phyloP scores from a whole-genome alignment of 2,888 invertebrate species.

The Drosophila formosana region DNA sequence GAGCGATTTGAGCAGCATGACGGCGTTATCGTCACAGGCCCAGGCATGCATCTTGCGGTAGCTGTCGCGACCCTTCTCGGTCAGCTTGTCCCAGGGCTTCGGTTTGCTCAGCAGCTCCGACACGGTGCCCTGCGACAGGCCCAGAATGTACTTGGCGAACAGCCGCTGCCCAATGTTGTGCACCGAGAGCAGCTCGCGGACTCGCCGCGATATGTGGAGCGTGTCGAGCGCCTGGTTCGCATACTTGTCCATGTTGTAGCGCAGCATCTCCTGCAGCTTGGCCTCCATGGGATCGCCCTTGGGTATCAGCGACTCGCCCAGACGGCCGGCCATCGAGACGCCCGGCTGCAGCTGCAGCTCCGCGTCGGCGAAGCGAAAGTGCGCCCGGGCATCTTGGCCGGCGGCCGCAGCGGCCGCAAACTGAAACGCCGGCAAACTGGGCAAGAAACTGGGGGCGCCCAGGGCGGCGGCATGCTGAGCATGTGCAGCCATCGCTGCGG shows the following conservation, averaged over 20 bases:
- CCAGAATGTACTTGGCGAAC: slow-evolving; percentile 99
- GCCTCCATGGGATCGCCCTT: slow-evolving; percentile 98
- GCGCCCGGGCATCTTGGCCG: slow-evolving; percentile 89
- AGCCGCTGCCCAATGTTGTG: slow-evolving; percentile 99
- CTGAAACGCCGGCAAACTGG: slow-evolving; percentile 87
- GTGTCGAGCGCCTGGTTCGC: slow-evolving; percentile 97
- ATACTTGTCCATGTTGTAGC: slow-evolving; percentile 98
- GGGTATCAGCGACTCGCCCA: slow-evolving; percentile 95
- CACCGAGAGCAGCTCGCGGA: slow-evolving; percentile 96
- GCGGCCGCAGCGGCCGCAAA: slow-evolving; percentile 73
- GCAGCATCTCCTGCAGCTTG: slow-evolving; percentile 95
- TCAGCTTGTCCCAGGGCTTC: slow-evolving; percentile 99
- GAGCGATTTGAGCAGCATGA: slow-evolving; percentile 98
- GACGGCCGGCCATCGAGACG: slow-evolving; percentile 92
- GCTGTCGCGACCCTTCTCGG: slow-evolving; percentile 99
- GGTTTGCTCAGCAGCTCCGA: slow-evolving; percentile 99
- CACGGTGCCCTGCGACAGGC: slow-evolving; percentile 98
- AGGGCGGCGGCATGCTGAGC: slow-evolving; percentile 83
- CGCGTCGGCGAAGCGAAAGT: slow-evolving; percentile 94
- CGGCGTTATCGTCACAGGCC: slow-evolving; percentile 99
- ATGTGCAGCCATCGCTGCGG: slow-evolving; percentile 74
- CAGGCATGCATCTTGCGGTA: slow-evolving; percentile 99
- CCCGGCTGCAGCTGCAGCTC: slow-evolving; percentile 89
- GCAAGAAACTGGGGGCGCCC: slow-evolving; percentile 68
- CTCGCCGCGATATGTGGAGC: slow-evolving; percentile 96